Evolutionary conservation across 2,797 vertebrate species (phyloP).

Genomic region (Margarornis squamiger): DNA sequence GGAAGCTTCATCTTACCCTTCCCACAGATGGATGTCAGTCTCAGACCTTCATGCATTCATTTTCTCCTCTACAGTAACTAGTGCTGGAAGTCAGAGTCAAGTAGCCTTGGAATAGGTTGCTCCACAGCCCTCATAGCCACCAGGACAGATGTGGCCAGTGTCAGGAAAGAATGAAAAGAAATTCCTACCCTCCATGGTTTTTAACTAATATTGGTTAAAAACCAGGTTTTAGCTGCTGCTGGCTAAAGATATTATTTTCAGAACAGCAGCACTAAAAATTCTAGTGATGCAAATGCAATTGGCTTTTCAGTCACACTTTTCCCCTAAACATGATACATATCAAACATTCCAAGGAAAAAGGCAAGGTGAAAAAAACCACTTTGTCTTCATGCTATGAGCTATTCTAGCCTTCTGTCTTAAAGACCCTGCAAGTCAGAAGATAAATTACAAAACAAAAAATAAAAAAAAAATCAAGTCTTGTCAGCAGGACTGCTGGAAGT

Average conservation of each 20-base stretch:
- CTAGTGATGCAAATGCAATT: background rate
- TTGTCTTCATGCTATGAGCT: background rate
- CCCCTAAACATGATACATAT: background rate
- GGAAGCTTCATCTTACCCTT: background rate
- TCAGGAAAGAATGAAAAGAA: background rate
- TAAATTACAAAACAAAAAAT: background rate
- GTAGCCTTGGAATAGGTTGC: background rate
- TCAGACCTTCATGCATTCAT: background rate
- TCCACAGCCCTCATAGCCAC: background rate
- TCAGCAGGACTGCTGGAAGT: background rate
- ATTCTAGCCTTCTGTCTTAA: background rate
- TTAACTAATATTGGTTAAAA: background rate
- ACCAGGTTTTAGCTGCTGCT: background rate
- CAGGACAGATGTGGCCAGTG: background rate
- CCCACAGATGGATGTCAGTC: background rate
- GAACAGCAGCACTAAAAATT: background rate
- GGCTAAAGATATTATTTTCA: background rate
- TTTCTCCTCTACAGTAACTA: background rate
- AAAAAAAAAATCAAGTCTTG: background rate
- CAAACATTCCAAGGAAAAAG: background rate
- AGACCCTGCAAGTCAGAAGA: background rate
- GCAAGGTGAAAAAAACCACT: background rate
- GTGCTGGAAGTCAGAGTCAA: background rate
- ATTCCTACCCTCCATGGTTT: background rate
- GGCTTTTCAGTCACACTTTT: background rate